Conservation (phyloP, 2,113 vertebrate genomes). For the Eretmochelys imbricata region DNA sequence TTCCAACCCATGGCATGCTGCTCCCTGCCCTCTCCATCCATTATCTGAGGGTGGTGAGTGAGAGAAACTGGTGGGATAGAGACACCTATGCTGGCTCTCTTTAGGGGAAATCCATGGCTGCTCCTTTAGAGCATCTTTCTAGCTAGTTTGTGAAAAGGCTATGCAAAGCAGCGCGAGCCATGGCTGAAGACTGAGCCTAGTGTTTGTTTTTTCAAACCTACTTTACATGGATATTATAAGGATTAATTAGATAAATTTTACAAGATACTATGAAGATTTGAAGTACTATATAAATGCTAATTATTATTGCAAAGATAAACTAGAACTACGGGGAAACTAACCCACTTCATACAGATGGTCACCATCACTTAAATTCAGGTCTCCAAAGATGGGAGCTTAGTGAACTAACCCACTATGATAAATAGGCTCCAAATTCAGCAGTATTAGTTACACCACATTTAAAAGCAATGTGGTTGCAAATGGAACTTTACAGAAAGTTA, state of each 20-base stretch:
- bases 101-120: background rate
- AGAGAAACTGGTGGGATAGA: background rate
- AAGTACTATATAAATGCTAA: background rate
- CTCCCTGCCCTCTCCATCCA: background rate
- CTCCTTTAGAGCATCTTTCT: background rate
- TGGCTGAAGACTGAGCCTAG: background rate
- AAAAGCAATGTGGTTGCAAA: background rate
- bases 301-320: background rate
- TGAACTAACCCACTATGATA: background rate
- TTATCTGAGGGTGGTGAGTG: background rate
- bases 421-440: background rate
- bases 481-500: background rate
- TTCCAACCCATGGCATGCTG: background rate
- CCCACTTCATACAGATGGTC: background rate
- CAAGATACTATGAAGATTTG: background rate
- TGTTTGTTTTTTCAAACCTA: background rate
- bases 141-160: background rate
- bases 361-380: background rate
- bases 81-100: background rate
- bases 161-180: background rate
- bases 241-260: background rate
- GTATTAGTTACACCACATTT: background rate
- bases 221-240: background rate
- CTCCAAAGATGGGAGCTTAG: background rate
- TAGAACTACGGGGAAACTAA: background rate